phyloP scores from a whole-genome alignment of 2,113 vertebrate genomes.

The Strigops habroptila region DNA sequence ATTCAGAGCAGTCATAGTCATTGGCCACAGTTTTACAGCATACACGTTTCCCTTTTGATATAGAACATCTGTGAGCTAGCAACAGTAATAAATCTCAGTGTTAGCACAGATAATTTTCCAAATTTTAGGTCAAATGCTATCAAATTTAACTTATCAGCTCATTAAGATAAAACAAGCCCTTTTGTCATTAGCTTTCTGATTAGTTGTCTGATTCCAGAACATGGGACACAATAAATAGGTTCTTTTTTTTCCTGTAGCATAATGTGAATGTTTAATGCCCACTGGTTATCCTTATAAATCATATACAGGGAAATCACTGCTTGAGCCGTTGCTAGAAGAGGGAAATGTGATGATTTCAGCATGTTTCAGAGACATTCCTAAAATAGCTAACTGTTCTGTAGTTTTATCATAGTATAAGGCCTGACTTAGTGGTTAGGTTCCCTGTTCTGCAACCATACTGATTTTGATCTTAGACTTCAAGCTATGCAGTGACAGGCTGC shows the following conservation, averaged over 20 bases:
- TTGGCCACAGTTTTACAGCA: background rate
- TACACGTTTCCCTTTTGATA: background rate
- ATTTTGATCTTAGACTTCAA: background rate
- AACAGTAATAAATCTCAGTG: conserved; percentile 38
- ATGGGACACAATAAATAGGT: background rate
- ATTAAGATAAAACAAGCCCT: conserved; percentile 28
- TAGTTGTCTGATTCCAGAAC: background rate
- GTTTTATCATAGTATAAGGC: conserved; percentile 10
- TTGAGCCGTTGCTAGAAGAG: background rate
- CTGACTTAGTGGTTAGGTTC: background rate
- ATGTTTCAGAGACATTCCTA: conserved; percentile 12
- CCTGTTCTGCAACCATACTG: background rate
- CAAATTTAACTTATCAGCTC: conserved; percentile 1
- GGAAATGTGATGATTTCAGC: conserved; percentile 34
- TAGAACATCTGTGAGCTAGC: conserved; percentile 1
- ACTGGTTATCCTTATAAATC: background rate
- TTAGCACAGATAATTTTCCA: conserved; percentile 15
- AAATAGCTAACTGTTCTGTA: conserved; percentile 5
- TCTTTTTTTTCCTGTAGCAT: background rate
- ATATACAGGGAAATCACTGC: background rate
- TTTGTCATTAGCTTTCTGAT: background rate
- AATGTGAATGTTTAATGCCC: background rate
- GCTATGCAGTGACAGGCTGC: background rate
- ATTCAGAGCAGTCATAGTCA: background rate
- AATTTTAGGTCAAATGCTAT: conserved; percentile 26